Percentiles rank a stretch among this genome's conserved stretches.
phyloP scores from a whole-genome alignment of 2,888 invertebrate genomes.

The Hyles lineata region DNA sequence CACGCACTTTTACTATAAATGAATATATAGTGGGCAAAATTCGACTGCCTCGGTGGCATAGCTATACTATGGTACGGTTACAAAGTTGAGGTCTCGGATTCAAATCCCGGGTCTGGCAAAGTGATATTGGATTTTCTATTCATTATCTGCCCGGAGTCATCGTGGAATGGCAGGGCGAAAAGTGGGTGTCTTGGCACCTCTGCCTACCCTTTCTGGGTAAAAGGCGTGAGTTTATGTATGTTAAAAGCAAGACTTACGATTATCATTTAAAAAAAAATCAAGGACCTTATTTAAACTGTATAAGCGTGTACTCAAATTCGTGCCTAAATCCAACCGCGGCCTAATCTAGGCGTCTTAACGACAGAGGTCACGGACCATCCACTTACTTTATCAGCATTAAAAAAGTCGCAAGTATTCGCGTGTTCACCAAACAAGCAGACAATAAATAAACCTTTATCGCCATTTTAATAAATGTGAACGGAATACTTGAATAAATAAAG shows the following conservation, averaged over 20 bases:
- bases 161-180: too few relatives aligned
- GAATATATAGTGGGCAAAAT: too few relatives aligned
- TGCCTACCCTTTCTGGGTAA: too few relatives aligned
- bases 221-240: too few relatives aligned
- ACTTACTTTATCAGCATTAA: slow-evolving; percentile 19
- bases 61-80: too few relatives aligned
- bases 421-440: slow-evolving; percentile 71
- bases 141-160: too few relatives aligned
- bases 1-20: too few relatives aligned
- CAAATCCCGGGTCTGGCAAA: too few relatives aligned
- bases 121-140: too few relatives aligned
- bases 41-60: too few relatives aligned
- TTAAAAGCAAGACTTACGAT: not conserved
- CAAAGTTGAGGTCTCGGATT: too few relatives aligned
- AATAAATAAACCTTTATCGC: slow-evolving; percentile 82
- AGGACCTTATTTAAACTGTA: not conserved
- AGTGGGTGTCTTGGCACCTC: too few relatives aligned
- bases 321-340: not conserved
- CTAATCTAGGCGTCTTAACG: slow-evolving; percentile 20
- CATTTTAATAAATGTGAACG: slow-evolving; percentile 80
- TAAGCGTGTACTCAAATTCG: not conserved
- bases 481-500: slow-evolving; percentile 74
- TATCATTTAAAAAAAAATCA: not conserved
- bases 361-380: slow-evolving; percentile 28
- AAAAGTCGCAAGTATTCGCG: slow-evolving; percentile 50